Evolutionary conservation across 1,140 invertebrate genomes (phyloP).

Genomic region (Ips nitidus): DNA sequence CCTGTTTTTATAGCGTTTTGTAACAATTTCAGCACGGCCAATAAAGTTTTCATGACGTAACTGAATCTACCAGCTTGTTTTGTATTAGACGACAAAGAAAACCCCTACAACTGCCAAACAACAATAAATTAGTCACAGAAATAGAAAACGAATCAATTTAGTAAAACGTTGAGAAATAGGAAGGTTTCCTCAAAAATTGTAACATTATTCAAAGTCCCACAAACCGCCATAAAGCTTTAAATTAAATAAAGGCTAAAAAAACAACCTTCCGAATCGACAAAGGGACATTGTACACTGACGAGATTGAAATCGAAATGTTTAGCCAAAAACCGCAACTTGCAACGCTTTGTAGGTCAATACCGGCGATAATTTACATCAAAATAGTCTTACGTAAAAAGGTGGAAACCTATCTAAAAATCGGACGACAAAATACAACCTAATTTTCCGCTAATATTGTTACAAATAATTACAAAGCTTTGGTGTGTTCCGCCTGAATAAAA

Average conservation of each 20-base stretch:
- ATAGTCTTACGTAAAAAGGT: conserved; percentile 27
- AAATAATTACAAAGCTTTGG: conserved; percentile 32
- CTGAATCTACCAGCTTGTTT: no score
- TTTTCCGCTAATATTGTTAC: conserved; percentile 37
- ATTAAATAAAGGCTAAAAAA: background rate
- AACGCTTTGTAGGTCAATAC: conserved; percentile 30
- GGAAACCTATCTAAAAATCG: conserved; percentile 18
- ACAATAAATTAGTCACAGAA: no score
- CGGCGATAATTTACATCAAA: conserved; percentile 19
- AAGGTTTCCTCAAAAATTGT: no score
- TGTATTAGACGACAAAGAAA: no score
- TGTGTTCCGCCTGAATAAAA: conserved; percentile 28
- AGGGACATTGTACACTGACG: background rate
- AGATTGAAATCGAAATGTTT: conserved; percentile 16
- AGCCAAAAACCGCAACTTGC: conserved; percentile 21
- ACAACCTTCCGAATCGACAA: background rate
- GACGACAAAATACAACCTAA: conserved; percentile 26
- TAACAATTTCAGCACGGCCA: no score
- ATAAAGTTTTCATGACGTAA: no score
- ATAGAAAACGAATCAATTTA: no score
- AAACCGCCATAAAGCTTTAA: background rate
- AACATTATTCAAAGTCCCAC: background rate
- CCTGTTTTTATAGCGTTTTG: no score
- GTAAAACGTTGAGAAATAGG: no score
- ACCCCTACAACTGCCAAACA: no score